Evolutionary conservation across 2,888 invertebrate species (phyloP), one percentile per base, ranked within the genome.

Genomic region (Pachydiplax longipennis): DNA sequence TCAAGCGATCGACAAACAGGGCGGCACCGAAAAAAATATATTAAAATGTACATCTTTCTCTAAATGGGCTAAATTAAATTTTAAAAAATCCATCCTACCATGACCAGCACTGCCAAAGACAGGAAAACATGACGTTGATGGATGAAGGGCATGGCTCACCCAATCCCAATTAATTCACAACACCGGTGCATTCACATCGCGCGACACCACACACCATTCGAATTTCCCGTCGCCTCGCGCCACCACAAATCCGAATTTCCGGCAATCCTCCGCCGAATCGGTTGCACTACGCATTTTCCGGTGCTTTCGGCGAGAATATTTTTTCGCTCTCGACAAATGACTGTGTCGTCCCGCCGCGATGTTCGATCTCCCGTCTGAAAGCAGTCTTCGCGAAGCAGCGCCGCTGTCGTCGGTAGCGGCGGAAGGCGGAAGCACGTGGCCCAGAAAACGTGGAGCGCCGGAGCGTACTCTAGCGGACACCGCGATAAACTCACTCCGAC

Each of bases 71-170:
- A 6, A 18, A 25, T 44, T 6, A 44, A 53, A 53, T 15, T 13
- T 6, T 18, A 48, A 31, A 25, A n/a, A 48, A 4, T 37, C 5
- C 18, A 83, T 61, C 92, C 91, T 91, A 92, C 92, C 92, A 92
- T 90, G 92, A 92, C 92, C 92, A 92, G 90, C 92, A 92, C 90
- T 92, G 92, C 92, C 92, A 92, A 90, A 92, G 92, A 90, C 92
- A 92, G 83, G 92, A 91, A 90, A 93, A 92, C 92, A 92, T 92
- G 81, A 37, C 61, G 81, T n/a, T 18, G 82, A 40, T 58, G 44
- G 25, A 22, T 37, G 37, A 25, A 90, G 90, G 2, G 80, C 90
- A 87, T 87, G 87, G 40, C 87, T 61, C 61, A 87, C 22, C 35
- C 35, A 58, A 18, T 65, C 8, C 65, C 25, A 25, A n/a, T 10